Evolutionary conservation across 1,140 invertebrate genomes (phyloP), one percentile per base, ranked within the genome.

Genomic region (Drosophila orosa): DNA sequence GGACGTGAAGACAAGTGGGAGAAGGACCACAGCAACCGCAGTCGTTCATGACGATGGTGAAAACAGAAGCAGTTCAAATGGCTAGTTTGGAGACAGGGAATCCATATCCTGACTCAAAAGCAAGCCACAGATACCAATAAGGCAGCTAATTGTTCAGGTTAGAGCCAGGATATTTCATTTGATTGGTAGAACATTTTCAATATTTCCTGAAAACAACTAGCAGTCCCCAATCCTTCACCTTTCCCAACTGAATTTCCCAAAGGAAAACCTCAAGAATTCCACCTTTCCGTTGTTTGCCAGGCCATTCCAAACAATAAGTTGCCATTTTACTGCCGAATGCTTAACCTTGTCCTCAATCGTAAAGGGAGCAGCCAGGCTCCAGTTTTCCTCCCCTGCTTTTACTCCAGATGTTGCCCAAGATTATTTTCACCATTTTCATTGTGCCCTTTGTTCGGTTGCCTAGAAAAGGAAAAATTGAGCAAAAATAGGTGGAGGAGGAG

Each of bases 341-440:
- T 78, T 78, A 78, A 78, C 74, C 74, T 78, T 78, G 74, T 59
- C 74, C 74, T 37, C 72, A 76, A 76, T 77, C 74, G 56, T 60
- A 75, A 76, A 68, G 73, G 73, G 55, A 76, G 54, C 60, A 52
- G 45, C 57, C 45, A 27, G 22, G 10, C 29, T 47, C 40, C 40
- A 7, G 24, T 27, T 71, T 71, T 25, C 22, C 42, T 55, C 33
- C 25, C 47, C 5, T n/a, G 17, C 33, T n/a, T 29, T 45, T 37
- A 17, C 48, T 22, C 66, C 57, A 74, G 66, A 73, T 73, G 68
- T 50, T 73, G 42, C 58, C 73, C 72, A 48, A 76, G 73, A 76
- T 76, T 75, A 58, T 72, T 75, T 75, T 63, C 68, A 55, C 73
- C 67, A 75, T 75, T 75, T 75, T 75, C 57, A n/a, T 75, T 69